Percentiles rank a stretch among this genome's conserved stretches.
These are phyloP conservation scores for Myrmophylax atrothorax DNA, from an alignment of 2,113 vertebrate species.

Conservation along the genomic window DNA sequence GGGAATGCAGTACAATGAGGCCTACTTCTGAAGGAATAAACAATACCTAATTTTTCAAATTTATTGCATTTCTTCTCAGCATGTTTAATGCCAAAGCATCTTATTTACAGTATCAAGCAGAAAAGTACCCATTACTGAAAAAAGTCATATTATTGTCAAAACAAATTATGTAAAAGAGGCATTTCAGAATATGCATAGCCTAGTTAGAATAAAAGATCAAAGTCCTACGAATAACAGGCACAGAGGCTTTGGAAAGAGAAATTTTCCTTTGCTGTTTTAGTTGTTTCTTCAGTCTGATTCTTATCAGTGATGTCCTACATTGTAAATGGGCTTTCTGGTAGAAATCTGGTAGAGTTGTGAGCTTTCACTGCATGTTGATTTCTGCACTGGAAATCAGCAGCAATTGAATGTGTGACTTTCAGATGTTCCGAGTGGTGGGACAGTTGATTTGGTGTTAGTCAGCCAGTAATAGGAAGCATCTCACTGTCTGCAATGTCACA, in stretches of 20 bases:
- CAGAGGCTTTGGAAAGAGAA: neutral
- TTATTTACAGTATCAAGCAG: neutral
- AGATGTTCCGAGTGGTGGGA: neutral
- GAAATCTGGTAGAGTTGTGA: neutral
- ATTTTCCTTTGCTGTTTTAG: neutral
- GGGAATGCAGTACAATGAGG: neutral
- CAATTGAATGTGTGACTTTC: neutral
- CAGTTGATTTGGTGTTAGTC: neutral
- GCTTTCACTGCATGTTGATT: neutral
- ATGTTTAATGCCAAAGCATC: neutral
- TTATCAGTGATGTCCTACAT: neutral
- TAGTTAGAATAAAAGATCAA: neutral
- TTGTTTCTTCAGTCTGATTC: neutral
- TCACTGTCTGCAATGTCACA: neutral
- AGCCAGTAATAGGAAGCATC: neutral
- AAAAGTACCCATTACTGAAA: neutral
- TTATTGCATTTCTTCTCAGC: neutral
- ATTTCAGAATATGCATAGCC: neutral
- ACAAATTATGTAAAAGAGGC: neutral
- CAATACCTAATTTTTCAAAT: neutral
- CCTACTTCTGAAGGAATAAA: neutral
- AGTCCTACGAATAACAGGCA: neutral
- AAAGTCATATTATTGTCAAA: neutral
- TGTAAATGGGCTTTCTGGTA: neutral
- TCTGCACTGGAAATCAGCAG: neutral